Conservation (phyloP, 2,113 vertebrate genomes). For the Dinomys branickii region DNA sequence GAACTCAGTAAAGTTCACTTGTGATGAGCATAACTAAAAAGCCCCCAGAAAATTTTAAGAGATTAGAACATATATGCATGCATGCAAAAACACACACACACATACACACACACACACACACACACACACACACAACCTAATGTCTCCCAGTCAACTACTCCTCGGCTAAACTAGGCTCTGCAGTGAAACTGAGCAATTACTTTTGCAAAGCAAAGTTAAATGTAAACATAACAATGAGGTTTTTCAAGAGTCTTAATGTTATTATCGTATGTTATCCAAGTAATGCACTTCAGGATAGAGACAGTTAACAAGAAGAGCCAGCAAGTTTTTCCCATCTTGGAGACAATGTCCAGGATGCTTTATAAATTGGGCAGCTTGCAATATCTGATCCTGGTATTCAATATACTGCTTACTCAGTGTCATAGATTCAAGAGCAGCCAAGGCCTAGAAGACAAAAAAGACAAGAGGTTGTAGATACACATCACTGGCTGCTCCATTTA, state of each 20-base stretch:
- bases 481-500: background rate
- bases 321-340: conserved; percentile 90
- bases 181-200: conserved; percentile 42
- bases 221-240: conserved; percentile 74
- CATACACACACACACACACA: background rate
- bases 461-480: background rate
- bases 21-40: background rate
- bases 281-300: conserved; percentile 96
- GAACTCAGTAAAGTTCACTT: background rate
- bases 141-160: background rate
- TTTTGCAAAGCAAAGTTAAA: conserved; percentile 73
- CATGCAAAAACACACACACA: background rate
- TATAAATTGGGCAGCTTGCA: conserved; percentile 92
- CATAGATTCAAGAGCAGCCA: conserved; percentile 92
- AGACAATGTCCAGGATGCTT: conserved; percentile 93
- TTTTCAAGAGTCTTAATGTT: background rate
- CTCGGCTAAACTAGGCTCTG: background rate
- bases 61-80: background rate
- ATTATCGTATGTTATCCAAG: conserved; percentile 93
- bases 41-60: background rate
- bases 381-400: conserved; percentile 92
- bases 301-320: conserved; percentile 93
- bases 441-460: conserved; percentile 83
- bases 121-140: background rate
- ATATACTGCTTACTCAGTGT: conserved; percentile 92